Base-by-base conservation (phyloP, 1,140 invertebrate genomes). In the Tetramorium parvispinum region DNA sequence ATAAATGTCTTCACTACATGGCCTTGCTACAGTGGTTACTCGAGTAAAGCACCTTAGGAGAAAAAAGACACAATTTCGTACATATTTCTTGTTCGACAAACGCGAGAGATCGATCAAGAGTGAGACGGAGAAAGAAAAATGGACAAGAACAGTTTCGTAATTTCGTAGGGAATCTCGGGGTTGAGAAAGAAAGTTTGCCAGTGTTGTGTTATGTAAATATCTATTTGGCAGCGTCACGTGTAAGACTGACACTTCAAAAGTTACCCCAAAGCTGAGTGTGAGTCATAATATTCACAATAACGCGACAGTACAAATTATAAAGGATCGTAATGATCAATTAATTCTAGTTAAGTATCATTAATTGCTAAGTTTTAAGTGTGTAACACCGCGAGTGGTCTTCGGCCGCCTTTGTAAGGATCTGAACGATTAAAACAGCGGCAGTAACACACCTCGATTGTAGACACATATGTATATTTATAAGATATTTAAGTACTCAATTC, bases 241-340 rank as follows among this genome's bases (percentile, higher is more conserved):
- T 51, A 68, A 89, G 88, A 79, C 57, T 87, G 75, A 71, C 53
- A 61, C 83, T 87, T 46, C 49, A 88, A 87, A 91, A 87, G 85
- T 91, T 91, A 91, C 85, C 85, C 65, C 68, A 88, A 91, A 89
- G 77, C 59, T 79, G 61, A 91, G 65, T 78, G 83, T 87, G 75
- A 85, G 24, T 73, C 61, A 57, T 88, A 53, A 87, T 83, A 91
- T 53, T 71, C 75, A 27, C 76, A 86, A 90, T 86, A 63, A 86
- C 43, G 71, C 71, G 77, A 89, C 87, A 92, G 90, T 92, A 92
- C 91, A 92, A 92, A 91, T 86, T 88, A 24, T 91, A 89, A 88
- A 66, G 27, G 76, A 83, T 18, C 55, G 61, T 76, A 87, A 86
- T 21, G 43, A 87, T 40, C 68, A 59, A 49, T 55, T 82, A 49